Evolutionary conservation across 2,113 vertebrate genomes (phyloP), one percentile per base, ranked within the genome.

Genomic region (Plestiodon gilberti): DNA sequence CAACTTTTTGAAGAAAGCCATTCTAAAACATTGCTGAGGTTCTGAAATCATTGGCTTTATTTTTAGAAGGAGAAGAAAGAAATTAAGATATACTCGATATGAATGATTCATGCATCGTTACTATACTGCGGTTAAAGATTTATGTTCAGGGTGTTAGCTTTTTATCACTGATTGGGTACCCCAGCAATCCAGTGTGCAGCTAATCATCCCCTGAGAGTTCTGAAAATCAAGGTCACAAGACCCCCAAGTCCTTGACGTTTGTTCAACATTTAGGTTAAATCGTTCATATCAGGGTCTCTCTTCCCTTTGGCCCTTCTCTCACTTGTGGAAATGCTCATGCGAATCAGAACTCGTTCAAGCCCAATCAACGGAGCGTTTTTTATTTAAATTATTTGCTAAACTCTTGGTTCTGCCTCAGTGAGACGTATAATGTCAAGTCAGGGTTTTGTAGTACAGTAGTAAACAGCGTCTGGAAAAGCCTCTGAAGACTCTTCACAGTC

Each of bases 41-140:
- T 90, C 75, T 33, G 67, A n/a, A 23, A 81, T 57, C 2, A 25
- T 78, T 76, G 33, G 80, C 1, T 77, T 70, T 89, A 80, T 65
- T 89, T 93, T 91, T 81, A 84, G 65, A 87, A 89, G 78, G 1
- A 15, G 2, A 75, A 14, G 25, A 0, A 79, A 82, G 83, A 90
- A 86, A 14, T 52, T 38, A 86, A 78, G 11, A 79, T 30, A 71
- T 25, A 55, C 2, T 81, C 62, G n/a, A 1, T 84, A 61, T 82
- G 83, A 77, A 78, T 6, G 85, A 86, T 28, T 81, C 38, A 84
- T 89, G 85, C 77, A 30, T 40, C 65, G 89, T 78, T 40, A 65
- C 59, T 20, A n/a, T 55, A 20, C 7, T 76, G 6, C 73, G 2
- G 86, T 93, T 78, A 83, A 91, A 87, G 80, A 76, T 80, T 83